Evolutionary conservation across 2,113 vertebrate species (phyloP), one percentile per base, ranked within the genome.

Genomic region (Lathamus discolor): DNA sequence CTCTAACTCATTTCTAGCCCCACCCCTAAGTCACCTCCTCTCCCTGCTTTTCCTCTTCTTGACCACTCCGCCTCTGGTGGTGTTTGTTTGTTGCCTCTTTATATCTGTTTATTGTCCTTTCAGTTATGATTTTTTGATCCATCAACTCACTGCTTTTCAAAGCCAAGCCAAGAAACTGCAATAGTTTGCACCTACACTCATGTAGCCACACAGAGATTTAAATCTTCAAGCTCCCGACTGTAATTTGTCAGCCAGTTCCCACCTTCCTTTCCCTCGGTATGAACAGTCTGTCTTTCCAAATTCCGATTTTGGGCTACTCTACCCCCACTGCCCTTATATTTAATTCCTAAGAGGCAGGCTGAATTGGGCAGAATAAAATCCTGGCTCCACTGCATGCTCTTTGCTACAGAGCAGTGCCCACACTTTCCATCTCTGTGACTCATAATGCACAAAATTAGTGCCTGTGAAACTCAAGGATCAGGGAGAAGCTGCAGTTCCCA

Each of bases 221-320:
- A 88, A 91, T 88, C 93, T 51, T 86, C 43, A 86, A 51, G 43
- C 43, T 92, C 89, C 90, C 5, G 9, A 46, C 80, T 81, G 66
- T 54, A 91, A 78, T 95, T 94, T 91, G 75, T 66, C 86, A 95
- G 78, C 52, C n/a, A 51, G 73, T 91, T 90, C 81, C 88, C 44
- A 49, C 74, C 83, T 94, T 95, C 79, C 80, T 91, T 90, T 95
- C 70, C 55, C 74, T 93, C 94, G 91, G 17, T 96, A 92, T 92
- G 92, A 96, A 51, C 88, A 96, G 92, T 73, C 85, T 93, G 75
- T 88, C 75, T 95, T 88, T 95, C 91, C 94, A 92, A 95, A 96
- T 92, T 95, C 46, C 9, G 51, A n/a, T 91, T 90, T 88, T 91
- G 75, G 84, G 93, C 93, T 88, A 75, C 33, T 92, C 41, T 75